Conservation (phyloP, 1,140 invertebrate species). For the Chironomus striatipennis region DNA sequence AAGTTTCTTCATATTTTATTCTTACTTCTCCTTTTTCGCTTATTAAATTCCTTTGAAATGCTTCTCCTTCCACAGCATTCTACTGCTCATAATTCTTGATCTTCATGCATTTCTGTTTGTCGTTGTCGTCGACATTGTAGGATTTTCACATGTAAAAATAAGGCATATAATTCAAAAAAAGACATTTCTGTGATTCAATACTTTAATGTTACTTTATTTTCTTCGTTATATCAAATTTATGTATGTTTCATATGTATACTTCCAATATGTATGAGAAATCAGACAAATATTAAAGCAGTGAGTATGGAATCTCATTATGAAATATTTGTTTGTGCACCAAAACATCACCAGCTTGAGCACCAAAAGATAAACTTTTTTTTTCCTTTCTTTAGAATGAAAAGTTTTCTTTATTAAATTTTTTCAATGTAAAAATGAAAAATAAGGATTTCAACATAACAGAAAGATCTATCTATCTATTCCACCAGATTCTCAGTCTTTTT, state of each 20-base stretch:
- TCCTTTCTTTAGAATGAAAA: neutral
- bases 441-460: too few species aligned
- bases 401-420: neutral
- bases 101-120: neutral
- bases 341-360: neutral
- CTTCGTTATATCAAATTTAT: slow-evolving; percentile 12
- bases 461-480: too few species aligned
- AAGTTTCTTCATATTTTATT: neutral
- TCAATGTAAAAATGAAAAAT: neutral
- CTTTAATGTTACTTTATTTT: neutral
- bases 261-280: neutral
- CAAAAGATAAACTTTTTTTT: neutral
- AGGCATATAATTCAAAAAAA: neutral
- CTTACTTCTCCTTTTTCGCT: neutral
- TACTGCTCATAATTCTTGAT: neutral
- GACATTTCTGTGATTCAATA: neutral
- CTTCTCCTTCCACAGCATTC: neutral
- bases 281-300: neutral
- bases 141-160: neutral
- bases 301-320: neutral
- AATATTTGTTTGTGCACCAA: neutral
- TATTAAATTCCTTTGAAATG: neutral
- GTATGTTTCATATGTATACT: neutral
- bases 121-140: neutral
- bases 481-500: too few species aligned